Evolutionary conservation across 2,888 invertebrate species (phyloP).

Genomic region (Acleris literana): DNA sequence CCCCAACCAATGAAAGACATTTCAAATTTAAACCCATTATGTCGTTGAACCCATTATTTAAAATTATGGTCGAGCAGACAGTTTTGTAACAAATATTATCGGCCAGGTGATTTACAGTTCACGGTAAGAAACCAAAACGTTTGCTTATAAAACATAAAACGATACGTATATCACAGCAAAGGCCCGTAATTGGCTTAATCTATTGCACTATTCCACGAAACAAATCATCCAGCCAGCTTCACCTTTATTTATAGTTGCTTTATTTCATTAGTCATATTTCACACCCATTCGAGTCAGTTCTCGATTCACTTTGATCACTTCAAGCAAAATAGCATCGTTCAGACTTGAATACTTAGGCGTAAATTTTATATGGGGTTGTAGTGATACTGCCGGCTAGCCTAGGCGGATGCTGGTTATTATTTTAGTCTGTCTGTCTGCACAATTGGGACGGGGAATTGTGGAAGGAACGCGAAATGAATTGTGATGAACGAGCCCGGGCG

Average conservation of each 20-base stretch:
- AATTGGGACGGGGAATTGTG: constrained; percentile 43
- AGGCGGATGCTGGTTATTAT: constrained; percentile 5
- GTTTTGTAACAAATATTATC: no score
- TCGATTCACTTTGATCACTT: constrained; percentile 39
- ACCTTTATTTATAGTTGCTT: constrained; percentile 39
- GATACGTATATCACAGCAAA: constrained; percentile 33
- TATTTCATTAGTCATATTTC: constrained; percentile 47
- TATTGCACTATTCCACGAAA: constrained; percentile 34
- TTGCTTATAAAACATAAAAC: constrained; percentile 10
- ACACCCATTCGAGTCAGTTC: constrained; percentile 39
- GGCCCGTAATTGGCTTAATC: constrained; percentile 34
- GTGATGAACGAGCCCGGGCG: constrained; percentile 45
- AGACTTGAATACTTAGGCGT: constrained; percentile 7
- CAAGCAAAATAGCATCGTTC: constrained; percentile 30
- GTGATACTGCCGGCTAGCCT: constrained; percentile 6
- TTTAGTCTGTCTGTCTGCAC: constrained; percentile 35
- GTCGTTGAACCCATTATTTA: no score
- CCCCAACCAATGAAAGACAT: no score
- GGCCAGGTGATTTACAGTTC: constrained; percentile 5
- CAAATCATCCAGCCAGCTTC: constrained; percentile 35
- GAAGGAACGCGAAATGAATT: constrained; percentile 47
- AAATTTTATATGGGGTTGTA: background rate
- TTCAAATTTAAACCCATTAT: no score
- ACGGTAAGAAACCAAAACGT: constrained; percentile 4
- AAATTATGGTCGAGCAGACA: no score